These are phyloP conservation scores for Loxodonta africana DNA, from an alignment of 2,113 vertebrate species.

Conservation along the genomic window DNA sequence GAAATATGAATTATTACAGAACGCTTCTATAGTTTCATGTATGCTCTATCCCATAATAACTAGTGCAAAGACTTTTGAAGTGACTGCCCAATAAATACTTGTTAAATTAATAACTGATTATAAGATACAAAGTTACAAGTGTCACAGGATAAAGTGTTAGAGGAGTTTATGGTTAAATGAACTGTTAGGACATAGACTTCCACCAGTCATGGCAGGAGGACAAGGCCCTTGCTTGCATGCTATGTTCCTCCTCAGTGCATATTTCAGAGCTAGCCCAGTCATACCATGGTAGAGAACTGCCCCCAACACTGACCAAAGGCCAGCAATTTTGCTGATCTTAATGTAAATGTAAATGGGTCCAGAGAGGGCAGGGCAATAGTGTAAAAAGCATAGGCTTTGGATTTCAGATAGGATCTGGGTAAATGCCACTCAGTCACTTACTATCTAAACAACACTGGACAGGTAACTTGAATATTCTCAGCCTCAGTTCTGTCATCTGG, in stretches of 20 bases:
- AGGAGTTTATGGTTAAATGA: neutral
- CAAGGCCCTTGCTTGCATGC: neutral
- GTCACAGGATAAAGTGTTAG: neutral
- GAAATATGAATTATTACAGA: neutral
- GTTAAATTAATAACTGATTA: constrained; percentile 4
- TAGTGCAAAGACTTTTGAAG: neutral
- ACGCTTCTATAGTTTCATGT: neutral
- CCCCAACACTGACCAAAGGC: neutral
- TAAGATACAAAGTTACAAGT: neutral
- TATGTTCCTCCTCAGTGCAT: neutral
- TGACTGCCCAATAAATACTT: neutral
- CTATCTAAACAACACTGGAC: neutral
- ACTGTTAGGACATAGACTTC: neutral
- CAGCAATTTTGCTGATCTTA: neutral
- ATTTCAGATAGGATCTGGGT: neutral
- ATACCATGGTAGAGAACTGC: neutral
- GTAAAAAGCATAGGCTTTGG: neutral
- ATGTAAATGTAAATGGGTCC: neutral
- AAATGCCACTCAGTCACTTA: neutral
- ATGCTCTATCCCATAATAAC: neutral
- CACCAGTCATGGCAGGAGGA: neutral
- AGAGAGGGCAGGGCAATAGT: neutral
- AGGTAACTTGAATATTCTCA: neutral
- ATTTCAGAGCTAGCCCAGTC: neutral
- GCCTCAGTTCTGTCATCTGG: neutral